Conservation (phyloP, 2,888 invertebrate genomes). For the Stenchaetothrips biformis region DNA sequence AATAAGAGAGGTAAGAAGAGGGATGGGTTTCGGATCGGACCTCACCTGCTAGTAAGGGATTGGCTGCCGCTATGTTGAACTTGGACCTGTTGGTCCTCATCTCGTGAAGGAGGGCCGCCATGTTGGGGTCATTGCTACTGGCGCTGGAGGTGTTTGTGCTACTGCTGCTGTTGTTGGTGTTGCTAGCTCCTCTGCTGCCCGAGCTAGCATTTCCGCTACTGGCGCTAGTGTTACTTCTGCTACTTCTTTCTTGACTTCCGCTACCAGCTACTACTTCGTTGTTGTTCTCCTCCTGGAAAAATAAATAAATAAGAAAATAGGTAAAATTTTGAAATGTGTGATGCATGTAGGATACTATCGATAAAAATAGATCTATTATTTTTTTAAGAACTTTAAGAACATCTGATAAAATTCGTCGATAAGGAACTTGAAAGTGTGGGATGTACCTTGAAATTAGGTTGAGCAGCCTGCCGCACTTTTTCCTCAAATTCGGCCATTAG, state of each 20-base stretch:
- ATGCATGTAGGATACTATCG: no score
- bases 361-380: no score
- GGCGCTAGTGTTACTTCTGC: neutral
- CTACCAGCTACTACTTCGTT: slow-evolving; percentile 43
- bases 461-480: slow-evolving; percentile 38
- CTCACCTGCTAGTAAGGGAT: slow-evolving; percentile 80
- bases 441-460: slow-evolving; percentile 6
- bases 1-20: neutral
- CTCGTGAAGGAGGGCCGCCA: slow-evolving; percentile 39
- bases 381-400: neutral
- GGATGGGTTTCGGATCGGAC: slow-evolving; percentile 30
- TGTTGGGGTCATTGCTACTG: slow-evolving; percentile 29
- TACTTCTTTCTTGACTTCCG: slow-evolving; percentile 36
- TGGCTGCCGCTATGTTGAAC: slow-evolving; percentile 78
- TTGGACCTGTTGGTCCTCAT: slow-evolving; percentile 39
- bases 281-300: slow-evolving; percentile 52
- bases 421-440: neutral
- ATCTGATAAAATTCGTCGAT: neutral
- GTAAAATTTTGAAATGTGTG: no score
- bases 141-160: slow-evolving; percentile 30
- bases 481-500: slow-evolving; percentile 43
- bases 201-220: slow-evolving; percentile 19
- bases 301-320: neutral
- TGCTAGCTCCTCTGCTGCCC: neutral
- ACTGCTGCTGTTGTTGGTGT: slow-evolving; percentile 33